Evolutionary conservation across 2,888 invertebrate genomes (phyloP), one percentile per base, ranked within the genome.

Genomic region (Nineta flava): DNA sequence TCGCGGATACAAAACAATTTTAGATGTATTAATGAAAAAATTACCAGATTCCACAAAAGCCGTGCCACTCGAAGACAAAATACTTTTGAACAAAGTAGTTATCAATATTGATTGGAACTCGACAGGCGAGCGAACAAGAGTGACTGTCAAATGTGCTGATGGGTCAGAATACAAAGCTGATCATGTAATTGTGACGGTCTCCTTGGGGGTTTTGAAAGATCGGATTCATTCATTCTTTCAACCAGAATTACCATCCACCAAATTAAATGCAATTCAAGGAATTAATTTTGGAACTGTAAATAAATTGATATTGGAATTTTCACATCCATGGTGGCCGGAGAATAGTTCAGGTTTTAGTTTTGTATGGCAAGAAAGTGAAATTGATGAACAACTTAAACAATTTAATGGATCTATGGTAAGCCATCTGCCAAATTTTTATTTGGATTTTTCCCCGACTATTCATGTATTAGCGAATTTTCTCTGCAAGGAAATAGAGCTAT

Each of bases 161-260:
- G 78, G 76, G 0, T 58, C 67, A 1, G 54, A 57, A 0, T 78
- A 72, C 54, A 60, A 57, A 17, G 79, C 80, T 1, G 75, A 77
- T 55, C 77, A 77, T 57, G 78, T 81, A 1, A 75, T 87, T 26
- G 66, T 82, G 1, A 85, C 86, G 0, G 68, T 76, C 0, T 80
- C 85, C 0, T 61, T 86, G 1, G 86, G 84, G 0, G 81, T 81
- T 0, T 63, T 86, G 13, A 84, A 84, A 59, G 71, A 72, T 16
- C 65, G 71, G 49, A 63, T 74, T 50, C 54, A 62, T 9, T 61
- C 60, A 1, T 53, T 80, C 19, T 83, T 83, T 57, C 57, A 62
- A 4, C 81, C 82, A 1, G 55, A 64, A 2, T 61, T 83, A 35
- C 74, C 79, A 0, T 50, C 60, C 10, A 58, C 61, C 2, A 83